A percentile compares a stretch with the other conserved stretches of the same genome.
phyloP scores from a whole-genome alignment of 2,113 vertebrate species.

The Percina caprodes region DNA sequence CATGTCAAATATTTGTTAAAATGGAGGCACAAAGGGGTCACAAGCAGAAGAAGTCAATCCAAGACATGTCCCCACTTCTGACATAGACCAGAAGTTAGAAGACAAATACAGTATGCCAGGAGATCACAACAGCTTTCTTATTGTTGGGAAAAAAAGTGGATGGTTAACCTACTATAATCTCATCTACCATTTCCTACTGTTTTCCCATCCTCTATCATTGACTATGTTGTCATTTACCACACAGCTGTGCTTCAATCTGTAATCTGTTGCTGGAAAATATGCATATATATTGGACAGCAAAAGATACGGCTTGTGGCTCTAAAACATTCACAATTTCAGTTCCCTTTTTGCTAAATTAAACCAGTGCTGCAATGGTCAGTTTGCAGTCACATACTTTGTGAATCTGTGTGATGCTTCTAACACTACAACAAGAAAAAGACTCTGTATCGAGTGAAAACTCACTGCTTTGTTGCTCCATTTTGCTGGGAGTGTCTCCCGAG shows the following conservation, averaged over 20 bases:
- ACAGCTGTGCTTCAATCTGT: neutral
- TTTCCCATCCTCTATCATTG: too few species aligned
- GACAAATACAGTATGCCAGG: neutral
- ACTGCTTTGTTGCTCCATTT: slow-evolving; percentile 83
- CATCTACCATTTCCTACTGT: neutral
- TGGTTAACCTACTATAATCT: neutral
- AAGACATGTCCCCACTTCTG: neutral
- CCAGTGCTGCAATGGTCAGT: neutral
- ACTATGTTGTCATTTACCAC: neutral
- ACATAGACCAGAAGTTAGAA: neutral
- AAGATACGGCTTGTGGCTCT: neutral
- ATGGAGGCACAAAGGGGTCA: neutral
- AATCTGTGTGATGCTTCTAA: neutral
- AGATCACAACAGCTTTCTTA: neutral
- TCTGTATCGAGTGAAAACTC: slow-evolving; percentile 40
- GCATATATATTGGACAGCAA: neutral
- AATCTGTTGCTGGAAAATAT: neutral
- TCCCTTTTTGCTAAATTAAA: slow-evolving; percentile 57
- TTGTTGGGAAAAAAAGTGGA: neutral
- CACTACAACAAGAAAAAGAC: neutral
- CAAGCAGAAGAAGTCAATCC: neutral
- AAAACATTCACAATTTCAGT: slow-evolving; percentile 48
- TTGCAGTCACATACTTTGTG: neutral
- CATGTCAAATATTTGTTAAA: neutral
- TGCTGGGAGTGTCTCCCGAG: slow-evolving; percentile 61